phyloP scores from a whole-genome alignment of 2,888 invertebrate species.

The Coelopa pilipes region DNA sequence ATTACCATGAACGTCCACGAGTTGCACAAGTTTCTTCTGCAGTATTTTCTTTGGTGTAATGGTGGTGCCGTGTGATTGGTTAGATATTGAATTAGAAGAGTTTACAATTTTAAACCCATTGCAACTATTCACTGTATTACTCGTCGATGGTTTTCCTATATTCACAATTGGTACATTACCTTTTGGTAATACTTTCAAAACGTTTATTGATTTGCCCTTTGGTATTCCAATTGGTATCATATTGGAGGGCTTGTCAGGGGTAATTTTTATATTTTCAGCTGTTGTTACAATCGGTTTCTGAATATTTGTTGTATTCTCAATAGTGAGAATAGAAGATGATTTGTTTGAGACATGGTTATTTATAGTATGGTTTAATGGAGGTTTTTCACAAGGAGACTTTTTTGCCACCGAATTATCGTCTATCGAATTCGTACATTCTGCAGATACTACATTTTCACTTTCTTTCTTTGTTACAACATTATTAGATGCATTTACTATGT shows the following conservation, averaged over 20 bases:
- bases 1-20: conserved; percentile 54
- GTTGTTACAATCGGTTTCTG: background rate
- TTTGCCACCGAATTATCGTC: background rate
- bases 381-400: too few species aligned
- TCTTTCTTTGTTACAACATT: background rate
- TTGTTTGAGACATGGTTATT: too few species aligned
- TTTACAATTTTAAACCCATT: background rate
- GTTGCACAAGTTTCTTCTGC: conserved; percentile 53
- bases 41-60: conserved; percentile 44
- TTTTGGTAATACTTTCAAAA: background rate
- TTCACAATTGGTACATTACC: conserved; percentile 3
- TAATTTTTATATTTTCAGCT: background rate
- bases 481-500: conserved; percentile 20
- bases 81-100: too few species aligned
- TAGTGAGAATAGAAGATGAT: too few species aligned
- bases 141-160: background rate
- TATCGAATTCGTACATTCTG: background rate
- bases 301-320: background rate
- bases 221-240: background rate
- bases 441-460: background rate
- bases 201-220: background rate
- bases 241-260: background rate
- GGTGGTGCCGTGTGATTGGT: too few species aligned
- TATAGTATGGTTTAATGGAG: too few species aligned
- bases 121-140: background rate